Evolutionary conservation across 2,113 vertebrate genomes (phyloP).

Genomic region (Podiceps cristatus): DNA sequence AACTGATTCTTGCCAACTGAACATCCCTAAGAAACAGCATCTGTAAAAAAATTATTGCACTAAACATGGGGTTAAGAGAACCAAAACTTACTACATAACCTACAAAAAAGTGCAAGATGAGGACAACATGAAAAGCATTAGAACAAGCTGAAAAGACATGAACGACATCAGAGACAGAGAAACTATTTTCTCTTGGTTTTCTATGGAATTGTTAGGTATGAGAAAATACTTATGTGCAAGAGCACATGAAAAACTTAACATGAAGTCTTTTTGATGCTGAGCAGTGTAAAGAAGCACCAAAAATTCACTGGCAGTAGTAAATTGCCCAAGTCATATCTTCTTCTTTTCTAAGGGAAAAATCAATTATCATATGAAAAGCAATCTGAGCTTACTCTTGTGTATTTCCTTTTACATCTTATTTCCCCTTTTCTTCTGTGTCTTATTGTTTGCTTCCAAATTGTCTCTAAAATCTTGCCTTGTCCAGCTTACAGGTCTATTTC

Average conservation of each 20-base stretch:
- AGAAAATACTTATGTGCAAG: neutral
- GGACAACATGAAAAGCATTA: neutral
- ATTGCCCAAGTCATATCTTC: neutral
- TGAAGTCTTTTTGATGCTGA: neutral
- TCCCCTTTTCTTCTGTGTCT: neutral
- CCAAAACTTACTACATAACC: neutral
- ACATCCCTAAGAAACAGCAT: neutral
- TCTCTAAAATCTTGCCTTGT: neutral
- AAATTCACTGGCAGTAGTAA: neutral
- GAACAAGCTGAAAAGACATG: neutral
- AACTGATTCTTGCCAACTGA: neutral
- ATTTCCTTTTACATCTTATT: neutral
- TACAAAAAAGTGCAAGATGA: neutral
- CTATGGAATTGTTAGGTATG: neutral
- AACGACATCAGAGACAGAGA: neutral
- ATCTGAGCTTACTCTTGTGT: neutral
- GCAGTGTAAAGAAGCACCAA: neutral
- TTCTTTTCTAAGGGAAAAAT: neutral
- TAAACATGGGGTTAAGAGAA: fast-evolving
- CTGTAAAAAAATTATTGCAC: neutral
- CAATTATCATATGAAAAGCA: neutral
- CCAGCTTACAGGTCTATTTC: neutral
- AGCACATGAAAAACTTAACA: neutral
- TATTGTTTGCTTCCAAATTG: neutral
- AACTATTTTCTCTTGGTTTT: neutral